phyloP scores from a whole-genome alignment of 2,797 vertebrate species.

The Sebastes cheni region DNA sequence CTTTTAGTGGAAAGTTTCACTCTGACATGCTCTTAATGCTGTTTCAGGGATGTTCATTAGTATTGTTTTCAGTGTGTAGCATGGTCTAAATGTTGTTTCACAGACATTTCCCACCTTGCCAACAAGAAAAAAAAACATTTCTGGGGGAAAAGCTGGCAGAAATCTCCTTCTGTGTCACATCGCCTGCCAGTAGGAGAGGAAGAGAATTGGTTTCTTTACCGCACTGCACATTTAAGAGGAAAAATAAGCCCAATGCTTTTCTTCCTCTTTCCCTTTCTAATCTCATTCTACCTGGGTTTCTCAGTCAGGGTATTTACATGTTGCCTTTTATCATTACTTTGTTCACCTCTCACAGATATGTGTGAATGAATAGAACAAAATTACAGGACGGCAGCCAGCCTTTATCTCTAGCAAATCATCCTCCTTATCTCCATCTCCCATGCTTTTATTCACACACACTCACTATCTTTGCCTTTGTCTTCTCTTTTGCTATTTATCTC shows the following conservation, averaged over 20 bases:
- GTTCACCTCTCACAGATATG: constrained; percentile 7
- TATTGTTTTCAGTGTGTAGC: constrained; percentile 46
- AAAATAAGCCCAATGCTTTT: neutral
- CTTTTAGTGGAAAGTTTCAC: constrained; percentile 14
- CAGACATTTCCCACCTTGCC: constrained; percentile 36
- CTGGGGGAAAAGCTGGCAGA: constrained; percentile 33
- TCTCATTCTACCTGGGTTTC: constrained; percentile 17
- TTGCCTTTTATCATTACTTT: constrained; percentile 26
- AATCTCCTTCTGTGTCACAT: constrained; percentile 36
- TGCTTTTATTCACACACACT: constrained; percentile 9
- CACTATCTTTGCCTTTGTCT: constrained; percentile 11
- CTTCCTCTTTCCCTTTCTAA: constrained; percentile 9
- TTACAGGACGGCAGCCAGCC: constrained; percentile 13
- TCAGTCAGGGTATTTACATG: constrained; percentile 22
- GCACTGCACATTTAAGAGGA: constrained; percentile 12
- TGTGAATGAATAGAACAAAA: constrained; percentile 27
- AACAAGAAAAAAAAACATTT: constrained; percentile 40
- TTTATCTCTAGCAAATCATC: constrained; percentile 42
- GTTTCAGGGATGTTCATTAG: constrained; percentile 34
- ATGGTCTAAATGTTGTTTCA: constrained; percentile 35
- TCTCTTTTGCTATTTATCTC: constrained; percentile 10
- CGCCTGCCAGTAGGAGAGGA: constrained; percentile 19
- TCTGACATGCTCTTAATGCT: constrained; percentile 26
- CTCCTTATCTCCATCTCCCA: constrained; percentile 29
- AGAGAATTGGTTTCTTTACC: constrained; percentile 21